phyloP scores from a whole-genome alignment of 2,888 invertebrate species.

The Apotomis betuletana region DNA sequence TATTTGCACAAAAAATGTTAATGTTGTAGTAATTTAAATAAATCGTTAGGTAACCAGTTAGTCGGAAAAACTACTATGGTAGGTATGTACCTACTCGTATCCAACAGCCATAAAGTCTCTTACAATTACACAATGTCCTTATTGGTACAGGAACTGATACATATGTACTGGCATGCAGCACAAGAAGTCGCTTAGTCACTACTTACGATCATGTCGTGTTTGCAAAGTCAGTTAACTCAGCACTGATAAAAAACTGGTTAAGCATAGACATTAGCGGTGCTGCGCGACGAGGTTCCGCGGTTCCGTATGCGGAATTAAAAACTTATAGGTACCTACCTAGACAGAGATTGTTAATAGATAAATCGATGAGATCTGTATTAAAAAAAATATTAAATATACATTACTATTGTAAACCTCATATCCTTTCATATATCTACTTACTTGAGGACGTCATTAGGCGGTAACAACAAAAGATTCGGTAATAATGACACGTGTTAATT shows the following conservation, averaged over 20 bases:
- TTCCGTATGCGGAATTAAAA: neutral
- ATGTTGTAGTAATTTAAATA: neutral
- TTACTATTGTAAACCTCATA: too few species aligned
- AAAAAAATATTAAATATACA: too few species aligned
- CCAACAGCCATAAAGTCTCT: neutral
- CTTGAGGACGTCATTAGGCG: too few species aligned
- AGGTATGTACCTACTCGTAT: neutral
- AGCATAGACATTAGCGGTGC: slow-evolving; percentile 15
- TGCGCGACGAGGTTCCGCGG: slow-evolving; percentile 7
- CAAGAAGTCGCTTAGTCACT: slow-evolving; percentile 38
- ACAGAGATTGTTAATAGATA: too few species aligned
- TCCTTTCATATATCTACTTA: too few species aligned
- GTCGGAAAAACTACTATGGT: neutral
- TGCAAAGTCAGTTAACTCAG: slow-evolving; percentile 33
- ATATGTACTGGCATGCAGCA: slow-evolving; percentile 33
- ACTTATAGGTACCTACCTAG: neutral
- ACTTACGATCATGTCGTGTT: slow-evolving; percentile 33
- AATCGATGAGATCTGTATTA: too few species aligned
- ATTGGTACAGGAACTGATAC: slow-evolving; percentile 38
- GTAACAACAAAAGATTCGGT: too few species aligned
- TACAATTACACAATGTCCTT: slow-evolving; percentile 33
- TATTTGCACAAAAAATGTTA: neutral
- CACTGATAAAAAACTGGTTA: slow-evolving; percentile 38
- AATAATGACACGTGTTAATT: too few species aligned
- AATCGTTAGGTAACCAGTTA: neutral